Evolutionary conservation across 1,140 invertebrate species (phyloP).

Genomic region (Philopotamus ludificatus): DNA sequence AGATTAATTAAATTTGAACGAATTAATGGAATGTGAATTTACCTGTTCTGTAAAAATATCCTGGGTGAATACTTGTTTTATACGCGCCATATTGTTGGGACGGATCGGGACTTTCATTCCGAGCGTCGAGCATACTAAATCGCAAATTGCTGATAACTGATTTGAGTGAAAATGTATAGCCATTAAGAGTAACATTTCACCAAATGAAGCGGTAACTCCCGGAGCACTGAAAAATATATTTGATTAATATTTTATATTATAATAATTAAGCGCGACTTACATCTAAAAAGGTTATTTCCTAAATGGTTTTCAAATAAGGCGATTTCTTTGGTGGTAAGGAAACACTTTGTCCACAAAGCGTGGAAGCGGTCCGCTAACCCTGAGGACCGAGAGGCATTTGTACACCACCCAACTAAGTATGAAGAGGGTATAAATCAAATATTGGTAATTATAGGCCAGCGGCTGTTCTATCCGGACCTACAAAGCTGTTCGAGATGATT

Average conservation of each 20-base stretch:
- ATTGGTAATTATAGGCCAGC: too few species aligned
- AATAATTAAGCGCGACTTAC: too few species aligned
- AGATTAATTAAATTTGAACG: slow-evolving; percentile 17
- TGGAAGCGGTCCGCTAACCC: too few species aligned
- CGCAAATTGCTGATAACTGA: slow-evolving; percentile 87
- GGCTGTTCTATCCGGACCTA: too few species aligned
- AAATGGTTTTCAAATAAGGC: too few species aligned
- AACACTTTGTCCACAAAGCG: too few species aligned
- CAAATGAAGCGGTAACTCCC: slow-evolving; percentile 81
- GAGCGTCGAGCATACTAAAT: slow-evolving; percentile 89
- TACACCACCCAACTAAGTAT: too few species aligned
- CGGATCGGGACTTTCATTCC: slow-evolving; percentile 94
- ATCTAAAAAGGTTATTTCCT: too few species aligned
- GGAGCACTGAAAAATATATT: slow-evolving; percentile 58
- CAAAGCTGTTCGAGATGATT: too few species aligned
- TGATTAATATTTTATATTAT: slow-evolving; percentile 12
- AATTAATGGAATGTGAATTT: slow-evolving; percentile 34
- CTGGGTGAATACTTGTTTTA: slow-evolving; percentile 94
- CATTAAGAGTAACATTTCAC: slow-evolving; percentile 94
- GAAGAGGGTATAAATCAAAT: too few species aligned
- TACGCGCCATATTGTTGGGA: slow-evolving; percentile 84
- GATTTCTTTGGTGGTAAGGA: too few species aligned
- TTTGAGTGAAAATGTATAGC: slow-evolving; percentile 97
- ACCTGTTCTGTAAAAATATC: slow-evolving; percentile 97
- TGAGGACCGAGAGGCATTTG: too few species aligned